phyloP scores from a whole-genome alignment of 2,888 invertebrate genomes.

The Saturnia japonica region DNA sequence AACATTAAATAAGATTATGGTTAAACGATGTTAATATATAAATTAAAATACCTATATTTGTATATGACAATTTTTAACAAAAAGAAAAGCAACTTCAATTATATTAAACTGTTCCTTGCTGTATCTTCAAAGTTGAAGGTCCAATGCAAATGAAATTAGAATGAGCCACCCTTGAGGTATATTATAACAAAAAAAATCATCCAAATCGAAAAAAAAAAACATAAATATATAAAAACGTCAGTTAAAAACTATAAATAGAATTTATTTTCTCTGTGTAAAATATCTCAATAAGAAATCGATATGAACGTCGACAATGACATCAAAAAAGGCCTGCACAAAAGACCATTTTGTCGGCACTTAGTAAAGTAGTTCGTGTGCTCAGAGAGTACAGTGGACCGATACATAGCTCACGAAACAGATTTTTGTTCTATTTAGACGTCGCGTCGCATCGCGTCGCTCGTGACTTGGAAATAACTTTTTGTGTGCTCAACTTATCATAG shows the following conservation, averaged over 20 bases:
- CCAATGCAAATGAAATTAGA: no score
- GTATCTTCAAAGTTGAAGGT: no score
- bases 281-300: background rate
- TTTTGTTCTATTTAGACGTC: background rate
- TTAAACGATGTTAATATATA: no score
- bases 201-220: no score
- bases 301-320: background rate
- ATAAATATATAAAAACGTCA: no score
- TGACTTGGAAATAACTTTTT: conserved; percentile 1
- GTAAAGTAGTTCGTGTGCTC: background rate
- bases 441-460: background rate
- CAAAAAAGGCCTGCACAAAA: background rate
- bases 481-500: background rate
- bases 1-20: no score
- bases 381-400: background rate
- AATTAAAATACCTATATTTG: no score
- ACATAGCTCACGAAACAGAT: background rate
- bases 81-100: no score
- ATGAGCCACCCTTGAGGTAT: no score
- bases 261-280: background rate
- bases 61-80: no score
- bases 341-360: background rate
- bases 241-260: background rate
- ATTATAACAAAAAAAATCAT: background rate
- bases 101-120: no score